Percentiles rank a stretch among this genome's conserved stretches.
Evolutionary conservation across 2,797 vertebrate species (phyloP).

Genomic region (Lacerta viridis): DNA sequence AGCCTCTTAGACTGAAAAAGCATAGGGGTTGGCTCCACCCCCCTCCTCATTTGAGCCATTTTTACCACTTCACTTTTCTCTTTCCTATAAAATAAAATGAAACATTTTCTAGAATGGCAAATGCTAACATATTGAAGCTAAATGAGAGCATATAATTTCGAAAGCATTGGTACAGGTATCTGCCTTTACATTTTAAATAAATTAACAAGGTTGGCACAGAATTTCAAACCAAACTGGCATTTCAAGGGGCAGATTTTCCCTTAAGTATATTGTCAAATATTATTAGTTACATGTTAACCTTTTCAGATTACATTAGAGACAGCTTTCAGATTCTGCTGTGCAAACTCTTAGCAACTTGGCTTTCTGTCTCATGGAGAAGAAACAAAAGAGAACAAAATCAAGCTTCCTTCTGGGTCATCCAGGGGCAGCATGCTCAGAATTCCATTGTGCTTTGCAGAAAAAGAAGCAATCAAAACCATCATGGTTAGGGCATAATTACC

Average conservation of each 20-base stretch:
- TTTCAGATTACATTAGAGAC: neutral
- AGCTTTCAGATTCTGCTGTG: neutral
- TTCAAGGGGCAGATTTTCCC: neutral
- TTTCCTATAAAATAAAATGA: slow-evolving; percentile 41
- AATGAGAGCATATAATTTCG: neutral
- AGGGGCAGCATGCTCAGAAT: neutral
- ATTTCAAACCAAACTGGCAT: neutral
- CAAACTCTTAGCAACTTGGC: neutral
- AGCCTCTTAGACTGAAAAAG: slow-evolving; percentile 50
- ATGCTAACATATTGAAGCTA: neutral
- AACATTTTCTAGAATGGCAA: slow-evolving; percentile 49
- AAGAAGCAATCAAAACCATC: neutral
- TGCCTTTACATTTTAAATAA: neutral
- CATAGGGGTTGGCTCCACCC: slow-evolving; percentile 41
- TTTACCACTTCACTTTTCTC: slow-evolving; percentile 53
- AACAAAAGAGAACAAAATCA: neutral
- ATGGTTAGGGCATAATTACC: neutral
- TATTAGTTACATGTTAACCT: neutral
- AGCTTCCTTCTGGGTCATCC: neutral
- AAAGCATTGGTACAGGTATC: neutral
- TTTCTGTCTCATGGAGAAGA: neutral
- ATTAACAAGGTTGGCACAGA: neutral
- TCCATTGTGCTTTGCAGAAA: neutral
- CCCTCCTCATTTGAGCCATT: slow-evolving; percentile 64
- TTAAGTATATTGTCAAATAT: neutral